Percentiles rank a stretch among this genome's conserved stretches.
Evolutionary conservation across 2,888 invertebrate genomes (phyloP).

Genomic region (Leucophenga montana): DNA sequence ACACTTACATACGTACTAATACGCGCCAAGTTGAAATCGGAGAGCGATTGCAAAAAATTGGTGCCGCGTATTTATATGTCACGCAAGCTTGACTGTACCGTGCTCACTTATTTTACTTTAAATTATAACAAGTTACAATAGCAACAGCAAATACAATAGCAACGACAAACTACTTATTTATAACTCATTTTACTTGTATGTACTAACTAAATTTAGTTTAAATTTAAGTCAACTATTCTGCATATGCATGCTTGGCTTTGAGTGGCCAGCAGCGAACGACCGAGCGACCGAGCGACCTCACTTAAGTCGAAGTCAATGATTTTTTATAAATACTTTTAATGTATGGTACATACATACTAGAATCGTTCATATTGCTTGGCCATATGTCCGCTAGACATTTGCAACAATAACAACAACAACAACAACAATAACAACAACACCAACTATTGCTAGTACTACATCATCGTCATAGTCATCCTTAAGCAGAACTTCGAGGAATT

Average conservation of each 20-base stretch:
- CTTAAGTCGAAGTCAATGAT: slow-evolving; percentile 33
- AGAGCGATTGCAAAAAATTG: too few species aligned
- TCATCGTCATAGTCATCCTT: slow-evolving; percentile 42
- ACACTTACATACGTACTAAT: too few species aligned
- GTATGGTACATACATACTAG: not conserved
- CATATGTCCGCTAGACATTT: slow-evolving; percentile 31
- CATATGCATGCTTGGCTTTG: too few species aligned
- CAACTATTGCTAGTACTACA: slow-evolving; percentile 16
- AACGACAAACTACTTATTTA: too few species aligned
- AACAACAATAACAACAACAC: too few species aligned
- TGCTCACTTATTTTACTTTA: too few species aligned
- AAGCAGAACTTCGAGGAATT: slow-evolving; percentile 57
- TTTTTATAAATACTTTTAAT: slow-evolving; percentile 16
- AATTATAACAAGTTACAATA: too few species aligned
- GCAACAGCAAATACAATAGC: too few species aligned
- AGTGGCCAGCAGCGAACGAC: not conserved
- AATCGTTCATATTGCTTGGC: not conserved
- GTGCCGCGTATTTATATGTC: not conserved
- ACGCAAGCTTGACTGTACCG: too few species aligned
- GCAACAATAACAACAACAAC: slow-evolving; percentile 28
- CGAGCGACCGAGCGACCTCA: slow-evolving; percentile 15
- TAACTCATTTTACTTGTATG: not conserved
- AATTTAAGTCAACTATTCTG: too few species aligned
- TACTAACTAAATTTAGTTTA: not conserved
- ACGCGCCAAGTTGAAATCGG: too few species aligned